These are phyloP conservation scores for Bostrychus sinensis DNA, from an alignment of 2,113 vertebrate genomes.

Conservation along the genomic window DNA sequence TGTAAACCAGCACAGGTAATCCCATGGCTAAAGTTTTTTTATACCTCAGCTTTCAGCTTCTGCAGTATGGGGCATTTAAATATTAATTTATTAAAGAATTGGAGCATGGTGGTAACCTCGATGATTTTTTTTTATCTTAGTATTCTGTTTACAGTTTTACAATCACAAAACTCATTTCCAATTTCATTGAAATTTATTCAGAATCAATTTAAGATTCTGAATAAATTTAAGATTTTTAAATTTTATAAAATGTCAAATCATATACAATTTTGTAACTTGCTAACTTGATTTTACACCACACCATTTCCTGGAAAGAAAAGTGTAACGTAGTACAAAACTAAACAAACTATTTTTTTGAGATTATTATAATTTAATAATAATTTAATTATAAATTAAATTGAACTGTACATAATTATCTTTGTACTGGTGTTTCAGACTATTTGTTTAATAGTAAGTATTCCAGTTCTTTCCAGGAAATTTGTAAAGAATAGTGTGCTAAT, in stretches of 20 bases:
- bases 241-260: no score
- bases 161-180: neutral
- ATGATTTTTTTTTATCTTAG: neutral
- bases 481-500: neutral
- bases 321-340: neutral
- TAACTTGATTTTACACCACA: neutral
- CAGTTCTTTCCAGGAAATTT: constrained; percentile 9
- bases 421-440: neutral
- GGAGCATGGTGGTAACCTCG: neutral
- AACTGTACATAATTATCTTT: neutral
- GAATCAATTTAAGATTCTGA: no score
- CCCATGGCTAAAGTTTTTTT: neutral
- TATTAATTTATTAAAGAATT: neutral
- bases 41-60: constrained; percentile 1
- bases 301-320: constrained; percentile 5
- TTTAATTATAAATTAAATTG: neutral
- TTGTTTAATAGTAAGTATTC: neutral
- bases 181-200: no score
- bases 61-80: neutral
- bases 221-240: no score
- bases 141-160: neutral
- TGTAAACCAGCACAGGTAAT: neutral
- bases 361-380: neutral
- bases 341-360: neutral
- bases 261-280: neutral